phyloP scores from a whole-genome alignment of 1,140 invertebrate genomes.

The Andricus grossulariae region DNA sequence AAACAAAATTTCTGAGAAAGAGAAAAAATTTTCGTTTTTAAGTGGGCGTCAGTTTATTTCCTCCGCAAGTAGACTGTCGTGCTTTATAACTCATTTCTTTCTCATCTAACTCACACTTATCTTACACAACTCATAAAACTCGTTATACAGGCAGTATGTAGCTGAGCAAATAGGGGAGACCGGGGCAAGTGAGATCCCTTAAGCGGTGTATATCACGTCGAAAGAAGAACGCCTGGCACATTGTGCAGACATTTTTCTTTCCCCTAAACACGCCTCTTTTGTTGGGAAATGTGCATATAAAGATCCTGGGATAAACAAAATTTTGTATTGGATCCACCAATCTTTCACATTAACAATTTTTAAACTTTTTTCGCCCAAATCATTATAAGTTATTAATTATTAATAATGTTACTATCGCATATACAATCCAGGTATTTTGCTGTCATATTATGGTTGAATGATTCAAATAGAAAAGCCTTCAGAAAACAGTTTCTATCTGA shows the following conservation, averaged over 20 bases:
- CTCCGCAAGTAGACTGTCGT: slow-evolving; percentile 47
- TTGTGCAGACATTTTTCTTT: slow-evolving; percentile 16
- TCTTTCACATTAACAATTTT: background rate
- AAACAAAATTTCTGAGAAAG: background rate
- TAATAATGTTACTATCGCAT: no score
- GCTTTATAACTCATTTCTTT: slow-evolving; percentile 55
- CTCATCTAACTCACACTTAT: slow-evolving; percentile 58
- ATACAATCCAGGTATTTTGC: no score
- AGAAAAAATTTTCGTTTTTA: slow-evolving; percentile 41
- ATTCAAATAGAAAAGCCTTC: no score
- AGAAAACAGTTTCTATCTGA: no score
- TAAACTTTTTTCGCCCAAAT: no score
- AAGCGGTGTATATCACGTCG: slow-evolving; percentile 43
- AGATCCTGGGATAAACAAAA: background rate
- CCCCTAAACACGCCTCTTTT: slow-evolving; percentile 25
- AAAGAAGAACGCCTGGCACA: slow-evolving; percentile 20
- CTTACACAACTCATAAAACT: slow-evolving; percentile 61
- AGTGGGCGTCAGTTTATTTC: slow-evolving; percentile 39
- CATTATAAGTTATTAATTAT: no score
- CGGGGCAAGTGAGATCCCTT: slow-evolving; percentile 46
- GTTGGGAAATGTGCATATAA: slow-evolving; percentile 1
- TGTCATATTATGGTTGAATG: no score
- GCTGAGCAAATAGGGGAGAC: slow-evolving; percentile 50
- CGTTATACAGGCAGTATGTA: slow-evolving; percentile 53
- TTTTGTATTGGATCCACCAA: background rate